Percentiles rank a stretch among this genome's conserved stretches.
These are phyloP conservation scores for Paracyclopina nana DNA, from an alignment of 1,140 invertebrate species.

Conservation along the genomic window DNA sequence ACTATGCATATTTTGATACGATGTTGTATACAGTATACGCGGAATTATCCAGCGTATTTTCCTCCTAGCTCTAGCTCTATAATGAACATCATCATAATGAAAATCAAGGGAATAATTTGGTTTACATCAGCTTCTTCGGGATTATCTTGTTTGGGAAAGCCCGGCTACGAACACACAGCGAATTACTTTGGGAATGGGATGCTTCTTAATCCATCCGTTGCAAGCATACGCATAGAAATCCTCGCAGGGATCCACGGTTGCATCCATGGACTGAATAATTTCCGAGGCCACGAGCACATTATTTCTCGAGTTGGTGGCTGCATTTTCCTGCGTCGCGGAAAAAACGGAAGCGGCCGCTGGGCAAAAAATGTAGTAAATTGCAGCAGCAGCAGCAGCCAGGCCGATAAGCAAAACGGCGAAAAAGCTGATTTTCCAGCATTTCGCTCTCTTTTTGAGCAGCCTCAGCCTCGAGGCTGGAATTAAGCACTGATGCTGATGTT, in stretches of 20 bases:
- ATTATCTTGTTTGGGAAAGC: not conserved
- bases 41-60: not conserved
- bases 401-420: too few relatives aligned
- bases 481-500: too few relatives aligned
- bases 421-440: too few relatives aligned
- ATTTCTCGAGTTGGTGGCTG: too few relatives aligned
- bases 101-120: not conserved
- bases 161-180: conserved; percentile 43
- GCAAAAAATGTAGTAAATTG: too few relatives aligned
- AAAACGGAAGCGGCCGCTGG: too few relatives aligned
- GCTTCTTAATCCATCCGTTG: conserved; percentile 63
- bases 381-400: too few relatives aligned
- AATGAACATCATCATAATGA: not conserved
- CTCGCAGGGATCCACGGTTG: conserved; percentile 23
- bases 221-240: conserved; percentile 90
- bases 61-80: not conserved
- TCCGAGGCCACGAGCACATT: not conserved
- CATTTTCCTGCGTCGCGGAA: too few relatives aligned
- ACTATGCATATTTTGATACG: too few relatives aligned
- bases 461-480: too few relatives aligned
- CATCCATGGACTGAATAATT: conserved; percentile 3
- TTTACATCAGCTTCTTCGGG: not conserved
- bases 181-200: conserved; percentile 37
- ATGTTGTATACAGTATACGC: not conserved
- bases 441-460: too few relatives aligned